phyloP scores from a whole-genome alignment of 37 sponge, comb jelly and placozoan species.

The Halichondria panicea region DNA sequence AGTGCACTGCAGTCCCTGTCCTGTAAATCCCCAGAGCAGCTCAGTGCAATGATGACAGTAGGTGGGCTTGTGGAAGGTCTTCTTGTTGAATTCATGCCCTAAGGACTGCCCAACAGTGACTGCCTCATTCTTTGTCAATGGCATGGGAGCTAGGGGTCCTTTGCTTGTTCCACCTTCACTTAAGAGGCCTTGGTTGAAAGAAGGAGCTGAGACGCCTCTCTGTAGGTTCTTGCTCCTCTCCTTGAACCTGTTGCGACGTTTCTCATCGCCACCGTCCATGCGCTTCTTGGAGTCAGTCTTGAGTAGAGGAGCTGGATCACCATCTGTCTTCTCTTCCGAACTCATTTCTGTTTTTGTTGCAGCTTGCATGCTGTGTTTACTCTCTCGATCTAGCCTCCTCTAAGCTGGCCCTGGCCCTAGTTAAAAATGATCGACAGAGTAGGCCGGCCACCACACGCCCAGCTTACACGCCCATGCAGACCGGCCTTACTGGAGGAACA shows the following conservation, averaged over 20 bases:
- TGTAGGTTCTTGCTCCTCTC: slow-evolving; percentile 16
- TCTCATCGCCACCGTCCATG: slow-evolving; percentile 3
- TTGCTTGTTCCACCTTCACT: neutral
- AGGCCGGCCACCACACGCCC: too few relatives aligned
- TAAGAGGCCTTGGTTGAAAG: neutral
- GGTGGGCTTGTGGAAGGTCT: slow-evolving; percentile 75
- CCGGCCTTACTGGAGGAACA: too few relatives aligned
- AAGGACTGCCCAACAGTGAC: slow-evolving; percentile 25
- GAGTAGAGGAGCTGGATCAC: neutral
- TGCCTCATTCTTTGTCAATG: slow-evolving; percentile 17
- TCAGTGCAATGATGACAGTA: slow-evolving; percentile 88
- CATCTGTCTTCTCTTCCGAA: too few relatives aligned
- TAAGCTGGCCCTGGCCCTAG: too few relatives aligned
- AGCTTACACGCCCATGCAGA: too few relatives aligned
- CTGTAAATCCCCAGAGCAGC: slow-evolving; percentile 82
- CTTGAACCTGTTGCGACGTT: slow-evolving; percentile 22
- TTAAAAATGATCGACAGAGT: too few relatives aligned
- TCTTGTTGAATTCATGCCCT: slow-evolving; percentile 76
- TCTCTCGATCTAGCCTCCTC: too few relatives aligned
- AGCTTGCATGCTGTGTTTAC: too few relatives aligned
- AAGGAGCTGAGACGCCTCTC: slow-evolving; percentile 35
- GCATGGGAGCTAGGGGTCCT: slow-evolving; percentile 15
- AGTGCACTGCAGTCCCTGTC: slow-evolving; percentile 72
- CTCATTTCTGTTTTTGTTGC: too few relatives aligned
- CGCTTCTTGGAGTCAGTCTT: slow-evolving; percentile 14